Conservation (phyloP, 2,888 invertebrate species). For the Teinopalpus imperialis region DNA sequence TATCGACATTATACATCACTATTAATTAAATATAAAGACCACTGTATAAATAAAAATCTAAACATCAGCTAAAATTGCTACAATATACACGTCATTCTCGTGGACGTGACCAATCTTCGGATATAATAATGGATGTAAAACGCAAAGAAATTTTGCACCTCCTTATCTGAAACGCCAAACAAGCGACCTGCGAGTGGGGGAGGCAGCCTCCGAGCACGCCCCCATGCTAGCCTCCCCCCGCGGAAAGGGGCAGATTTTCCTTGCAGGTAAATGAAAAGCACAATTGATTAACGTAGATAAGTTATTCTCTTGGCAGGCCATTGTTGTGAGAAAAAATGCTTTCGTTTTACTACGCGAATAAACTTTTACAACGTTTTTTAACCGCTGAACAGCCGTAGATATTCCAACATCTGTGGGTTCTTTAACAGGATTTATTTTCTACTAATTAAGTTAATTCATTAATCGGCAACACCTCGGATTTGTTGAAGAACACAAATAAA, state of each 20-base stretch:
- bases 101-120: constrained; percentile 20
- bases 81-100: too few relatives aligned
- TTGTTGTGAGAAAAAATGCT: constrained; percentile 6
- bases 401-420: not conserved
- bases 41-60: too few relatives aligned
- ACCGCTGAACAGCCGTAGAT: not conserved
- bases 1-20: too few relatives aligned
- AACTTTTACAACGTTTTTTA: constrained; percentile 3
- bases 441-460: not conserved
- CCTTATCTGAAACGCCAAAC: constrained; percentile 18
- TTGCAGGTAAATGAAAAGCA: constrained; percentile 38
- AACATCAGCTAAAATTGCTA: too few relatives aligned
- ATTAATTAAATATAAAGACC: too few relatives aligned
- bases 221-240: constrained; percentile 29
- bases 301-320: constrained; percentile 22
- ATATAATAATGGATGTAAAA: constrained; percentile 20
- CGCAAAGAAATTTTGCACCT: constrained; percentile 19
- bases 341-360: not conserved
- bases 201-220: constrained; percentile 16
- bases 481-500: not conserved
- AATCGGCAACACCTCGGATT: not conserved
- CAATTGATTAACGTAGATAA: constrained; percentile 37
- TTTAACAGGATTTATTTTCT: not conserved
- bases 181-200: constrained; percentile 12
- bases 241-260: constrained; percentile 28